Evolutionary conservation across 2,888 invertebrate genomes (phyloP).

Genomic region (Pandemis corylana): DNA sequence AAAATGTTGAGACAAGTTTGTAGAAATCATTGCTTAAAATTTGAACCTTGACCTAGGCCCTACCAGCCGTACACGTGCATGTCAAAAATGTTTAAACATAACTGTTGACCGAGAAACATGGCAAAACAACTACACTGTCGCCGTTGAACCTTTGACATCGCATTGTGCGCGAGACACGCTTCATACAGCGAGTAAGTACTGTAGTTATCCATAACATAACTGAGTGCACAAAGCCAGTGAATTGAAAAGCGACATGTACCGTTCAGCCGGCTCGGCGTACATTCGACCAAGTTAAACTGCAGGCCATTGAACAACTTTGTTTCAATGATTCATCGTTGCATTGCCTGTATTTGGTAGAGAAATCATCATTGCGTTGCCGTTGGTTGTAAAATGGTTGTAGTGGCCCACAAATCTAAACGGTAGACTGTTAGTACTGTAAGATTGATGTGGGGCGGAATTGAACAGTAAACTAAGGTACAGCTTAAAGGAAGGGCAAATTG

Average conservation of each 20-base stretch:
- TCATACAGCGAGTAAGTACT: neutral
- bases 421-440: no score
- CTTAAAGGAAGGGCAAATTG: no score
- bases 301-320: neutral
- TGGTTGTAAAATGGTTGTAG: no score
- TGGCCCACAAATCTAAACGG: no score
- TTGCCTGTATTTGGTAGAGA: neutral
- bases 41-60: neutral
- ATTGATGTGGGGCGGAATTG: no score
- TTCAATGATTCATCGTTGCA: neutral
- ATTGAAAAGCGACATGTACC: constrained; percentile 16
- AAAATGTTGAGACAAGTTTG: neutral
- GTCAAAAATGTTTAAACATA: constrained; percentile 11
- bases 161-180: constrained; percentile 14
- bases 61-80: neutral
- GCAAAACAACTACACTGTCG: constrained; percentile 3
- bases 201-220: constrained; percentile 17
- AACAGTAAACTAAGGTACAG: no score
- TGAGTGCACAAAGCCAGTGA: constrained; percentile 17
- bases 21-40: neutral
- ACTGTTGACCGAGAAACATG: constrained; percentile 21
- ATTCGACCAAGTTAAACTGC: neutral
- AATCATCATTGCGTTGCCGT: neutral
- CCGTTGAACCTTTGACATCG: constrained; percentile 27
- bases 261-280: neutral